Conservation (phyloP, 2,797 vertebrate genomes). For the Yasuhikotakia modesta region DNA sequence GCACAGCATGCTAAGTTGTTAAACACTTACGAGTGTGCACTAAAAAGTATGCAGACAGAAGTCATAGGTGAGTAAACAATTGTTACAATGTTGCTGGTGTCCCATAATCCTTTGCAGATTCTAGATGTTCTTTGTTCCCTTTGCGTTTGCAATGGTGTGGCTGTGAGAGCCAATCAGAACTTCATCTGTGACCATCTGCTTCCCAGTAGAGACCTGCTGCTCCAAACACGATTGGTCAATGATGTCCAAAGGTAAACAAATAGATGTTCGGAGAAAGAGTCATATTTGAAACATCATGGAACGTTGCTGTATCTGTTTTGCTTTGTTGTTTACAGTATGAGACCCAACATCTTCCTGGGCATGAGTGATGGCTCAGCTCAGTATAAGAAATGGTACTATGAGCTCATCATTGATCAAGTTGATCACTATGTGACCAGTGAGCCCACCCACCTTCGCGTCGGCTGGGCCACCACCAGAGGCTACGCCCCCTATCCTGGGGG, state of each 20-base stretch:
- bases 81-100: constrained; percentile 26
- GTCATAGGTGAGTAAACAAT: neutral
- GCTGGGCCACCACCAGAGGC: constrained; percentile 96
- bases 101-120: constrained; percentile 75
- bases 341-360: constrained; percentile 96
- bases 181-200: constrained; percentile 96
- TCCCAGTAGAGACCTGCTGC: constrained; percentile 91
- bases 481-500: constrained; percentile 97
- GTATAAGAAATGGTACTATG: constrained; percentile 98
- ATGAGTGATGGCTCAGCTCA: constrained; percentile 95
- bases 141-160: constrained; percentile 96
- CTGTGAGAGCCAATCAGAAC: constrained; percentile 97
- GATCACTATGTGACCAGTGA: constrained; percentile 93
- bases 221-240: constrained; percentile 94
- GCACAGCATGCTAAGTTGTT: constrained; percentile 18
- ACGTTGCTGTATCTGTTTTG: neutral
- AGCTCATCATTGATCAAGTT: constrained; percentile 95
- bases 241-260: constrained; percentile 90
- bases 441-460: constrained; percentile 92
- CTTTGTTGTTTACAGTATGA: constrained; percentile 78
- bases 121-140: constrained; percentile 95
- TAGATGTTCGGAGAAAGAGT: neutral
- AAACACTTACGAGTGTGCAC: constrained; percentile 4
- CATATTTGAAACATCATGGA: neutral
- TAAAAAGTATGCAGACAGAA: neutral